Evolutionary conservation across 64 coral and sea anemone species (phyloP), one percentile per base, ranked within the genome.

Genomic region (Dendrophyllia cribrosa): DNA sequence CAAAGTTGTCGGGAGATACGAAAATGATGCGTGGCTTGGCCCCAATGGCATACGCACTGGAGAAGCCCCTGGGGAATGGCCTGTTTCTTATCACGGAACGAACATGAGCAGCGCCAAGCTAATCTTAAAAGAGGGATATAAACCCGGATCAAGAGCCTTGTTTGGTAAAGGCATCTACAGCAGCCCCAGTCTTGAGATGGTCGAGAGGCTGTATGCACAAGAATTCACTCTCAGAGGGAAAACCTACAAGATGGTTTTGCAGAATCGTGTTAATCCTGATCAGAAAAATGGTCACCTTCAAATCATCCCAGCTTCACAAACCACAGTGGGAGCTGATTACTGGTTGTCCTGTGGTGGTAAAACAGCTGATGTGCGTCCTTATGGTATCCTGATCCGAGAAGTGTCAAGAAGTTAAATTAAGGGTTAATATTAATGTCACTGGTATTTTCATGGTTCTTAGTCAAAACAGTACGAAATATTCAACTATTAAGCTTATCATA

Each of bases 251-350:
- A 95, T 95, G 51, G 93, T 72, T 15, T 90, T 95, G 44, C 93
- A 95, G 83, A 95, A 91, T 58, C 88, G 93, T n/a, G 55, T 95
- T 9, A 95, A 95, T 44, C 88, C 93, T 3, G 43, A 83, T 88
- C 52, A 45, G 61, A 9, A 16, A 44, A 25, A 46, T 74, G 87
- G 87, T 7, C 78, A 47, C 9, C 43, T 95, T 3, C 17, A 72
- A 48, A 78, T 95, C 20, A 92, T 95, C 46, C 66, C 83, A 4
- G 94, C 94, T 6, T 25, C 82, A 59, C 9, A 65, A 59, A 95
- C 75, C 11, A 75, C 66, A 12, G 69, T 87, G 17, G 94, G 94
- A 11, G 94, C 89, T 14, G 94, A 92, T 58, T 91, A 88, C 55
- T 95, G 94, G 94, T 23, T 95, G 55, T 87, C 94, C 11, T 83